phyloP scores from a whole-genome alignment of 2,888 invertebrate species.

The Dryadula phaetusa region DNA sequence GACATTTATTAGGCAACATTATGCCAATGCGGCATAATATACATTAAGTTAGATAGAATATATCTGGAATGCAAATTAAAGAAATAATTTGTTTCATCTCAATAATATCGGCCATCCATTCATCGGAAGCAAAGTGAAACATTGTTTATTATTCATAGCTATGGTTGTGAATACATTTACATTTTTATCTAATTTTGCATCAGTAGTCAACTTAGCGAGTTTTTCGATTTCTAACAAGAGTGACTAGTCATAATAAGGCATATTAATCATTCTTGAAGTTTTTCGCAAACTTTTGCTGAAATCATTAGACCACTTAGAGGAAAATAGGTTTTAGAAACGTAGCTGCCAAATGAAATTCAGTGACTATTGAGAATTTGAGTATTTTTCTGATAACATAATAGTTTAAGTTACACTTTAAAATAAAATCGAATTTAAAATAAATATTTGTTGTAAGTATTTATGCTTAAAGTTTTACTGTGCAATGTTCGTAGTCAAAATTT shows the following conservation, averaged over 20 bases:
- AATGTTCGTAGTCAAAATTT: too few relatives aligned
- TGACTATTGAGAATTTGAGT: constrained; percentile 48
- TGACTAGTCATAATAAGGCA: constrained; percentile 58
- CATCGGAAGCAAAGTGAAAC: constrained; percentile 25
- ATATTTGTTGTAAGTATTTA: too few relatives aligned
- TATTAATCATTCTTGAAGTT: constrained; percentile 61
- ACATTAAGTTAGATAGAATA: neutral
- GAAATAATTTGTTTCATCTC: constrained; percentile 23
- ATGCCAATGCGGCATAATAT: too few relatives aligned
- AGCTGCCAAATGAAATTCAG: constrained; percentile 69
- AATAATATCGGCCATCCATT: constrained; percentile 34
- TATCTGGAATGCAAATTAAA: constrained; percentile 17
- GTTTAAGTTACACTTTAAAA: neutral
- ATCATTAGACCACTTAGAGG: constrained; percentile 75
- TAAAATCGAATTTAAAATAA: neutral
- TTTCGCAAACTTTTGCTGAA: constrained; percentile 61
- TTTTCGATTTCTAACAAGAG: constrained; percentile 31
- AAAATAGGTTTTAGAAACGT: constrained; percentile 4
- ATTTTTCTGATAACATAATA: neutral
- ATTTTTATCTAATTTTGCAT: constrained; percentile 38
- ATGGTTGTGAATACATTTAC: constrained; percentile 35
- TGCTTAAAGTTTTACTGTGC: too few relatives aligned
- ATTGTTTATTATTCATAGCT: constrained; percentile 41
- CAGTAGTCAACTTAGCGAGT: constrained; percentile 27
- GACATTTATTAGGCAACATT: neutral